Base-by-base conservation (phyloP, 2,888 invertebrate genomes). In the Sarcophaga variegata region DNA sequence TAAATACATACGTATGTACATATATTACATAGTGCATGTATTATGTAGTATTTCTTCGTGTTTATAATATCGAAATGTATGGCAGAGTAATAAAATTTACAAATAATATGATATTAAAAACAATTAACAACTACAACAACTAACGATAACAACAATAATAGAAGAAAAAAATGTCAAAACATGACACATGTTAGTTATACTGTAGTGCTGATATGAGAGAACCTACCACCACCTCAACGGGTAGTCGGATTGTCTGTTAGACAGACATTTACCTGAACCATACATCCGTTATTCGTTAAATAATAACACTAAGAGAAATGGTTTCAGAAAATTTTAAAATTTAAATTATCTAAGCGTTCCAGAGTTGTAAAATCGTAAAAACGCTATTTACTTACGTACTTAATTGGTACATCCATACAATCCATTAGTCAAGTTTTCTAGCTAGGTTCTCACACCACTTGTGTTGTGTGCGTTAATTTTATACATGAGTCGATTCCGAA, bases 51-150 rank as follows among this genome's bases (percentile, higher is more conserved):
- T n/a, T 45, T 14, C 20, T n/a, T 17, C 49, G 14, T 49, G 49
- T 49, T 49, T 49, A 14, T 14, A 49, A 14, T 11, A 49, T 3
- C 17, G 17, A 54, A 17, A 3, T 54, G 54, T 17, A 54, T 54
- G 25, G 27, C 45, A 64, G 8, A 74, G 64, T 71, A 70, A 76
- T 84, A 76, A 84, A 80, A 76, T 80, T 75, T 75, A 76, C 70
- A 84, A 75, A 62, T 69, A 49, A 12, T 70, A 45, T 45, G 59
- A 79, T 75, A 76, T 60, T 66, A 74, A 79, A 83, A 75, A 67
- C 64, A 54, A 54, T 54, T 54, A 17, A 54, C 54, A 54, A 17
- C 54, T 14, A 54, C 54, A 54, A 54, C 54, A 54, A 54, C 54
- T 54, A 54, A 54, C 17, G 4, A 54, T 17, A 54, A 54, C 54